phyloP scores from a whole-genome alignment of 2,113 vertebrate genomes.

The Phainopepla nitens region DNA sequence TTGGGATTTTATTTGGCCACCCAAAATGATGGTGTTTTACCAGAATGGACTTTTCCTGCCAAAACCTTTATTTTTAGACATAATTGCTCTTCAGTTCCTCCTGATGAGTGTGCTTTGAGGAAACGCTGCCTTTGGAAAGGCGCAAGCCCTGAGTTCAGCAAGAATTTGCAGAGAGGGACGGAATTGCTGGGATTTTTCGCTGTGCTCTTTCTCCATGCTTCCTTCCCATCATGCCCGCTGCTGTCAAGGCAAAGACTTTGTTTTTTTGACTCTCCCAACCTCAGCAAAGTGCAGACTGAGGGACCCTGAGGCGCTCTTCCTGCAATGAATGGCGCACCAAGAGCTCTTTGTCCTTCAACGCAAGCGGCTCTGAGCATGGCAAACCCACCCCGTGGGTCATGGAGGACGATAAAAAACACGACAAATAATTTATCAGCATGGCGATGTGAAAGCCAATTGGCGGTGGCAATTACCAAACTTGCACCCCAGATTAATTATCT shows the following conservation, averaged over 20 bases:
- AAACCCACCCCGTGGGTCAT: neutral
- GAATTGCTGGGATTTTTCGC: neutral
- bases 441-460: fast-evolving
- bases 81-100: neutral
- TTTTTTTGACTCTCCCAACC: neutral
- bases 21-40: neutral
- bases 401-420: neutral
- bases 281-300: neutral
- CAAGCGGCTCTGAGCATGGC: neutral
- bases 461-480: neutral
- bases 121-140: neutral
- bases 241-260: neutral
- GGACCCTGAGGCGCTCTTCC: neutral
- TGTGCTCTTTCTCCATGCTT: neutral
- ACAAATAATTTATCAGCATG: neutral
- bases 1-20: neutral
- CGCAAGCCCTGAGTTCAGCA: neutral
- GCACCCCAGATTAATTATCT: neutral
- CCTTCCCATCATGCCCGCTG: neutral
- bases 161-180: neutral
- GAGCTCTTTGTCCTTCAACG: neutral
- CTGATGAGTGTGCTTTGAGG: neutral
- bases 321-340: neutral
- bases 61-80: neutral
- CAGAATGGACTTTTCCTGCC: neutral